Base-by-base conservation (phyloP, 2,888 invertebrate species). In the Pyrgus malvae region DNA sequence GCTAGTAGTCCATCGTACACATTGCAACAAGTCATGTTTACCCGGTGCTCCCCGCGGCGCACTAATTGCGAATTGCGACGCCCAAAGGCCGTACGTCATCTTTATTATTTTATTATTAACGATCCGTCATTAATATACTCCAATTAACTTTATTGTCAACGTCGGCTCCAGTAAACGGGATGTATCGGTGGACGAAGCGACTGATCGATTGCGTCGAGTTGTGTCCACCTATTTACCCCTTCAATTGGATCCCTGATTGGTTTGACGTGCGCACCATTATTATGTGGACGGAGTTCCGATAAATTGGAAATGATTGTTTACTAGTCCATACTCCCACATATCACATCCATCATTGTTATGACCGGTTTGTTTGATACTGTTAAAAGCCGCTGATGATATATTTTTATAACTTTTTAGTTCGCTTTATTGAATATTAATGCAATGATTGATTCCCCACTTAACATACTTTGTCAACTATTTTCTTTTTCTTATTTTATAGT, bases 171-270 rank as follows among this genome's bases (percentile, higher is more conserved):
- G 85, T 88, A 80, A 83, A 72, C 76, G 80, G 76, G 80, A 80
- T 78, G 78, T 81, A 83, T 83, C 62, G 64, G 49, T 55, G 65
- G 67, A 19, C 17, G 67, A 75, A 72, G 76, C 75, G 72, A 78
- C 75, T 85, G 87, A 88, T 88, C 83, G 86, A 86, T 86, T 73
- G 78, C 76, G 72, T 75, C 78, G 78, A 82, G 77, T 81, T 83
- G 80, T 79, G 83, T 83, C 83, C 84, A 84, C 80, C 80, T 84
- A 84, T 86, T 88, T 87, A 87, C 84, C 86, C 85, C 80, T 84
- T 83, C 89, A 89, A 90, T 89, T 89, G 89, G 78, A 72, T 78
- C 76, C 80, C 78, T 86, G 87, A 90, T 89, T 88, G 89, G 80
- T 80, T 83, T 79, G 86, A 88, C 83, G 81, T 83, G 74, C 80